Evolutionary conservation across 1,140 invertebrate genomes (phyloP), one percentile per base, ranked within the genome.

Genomic region (Drosophila hydei): DNA sequence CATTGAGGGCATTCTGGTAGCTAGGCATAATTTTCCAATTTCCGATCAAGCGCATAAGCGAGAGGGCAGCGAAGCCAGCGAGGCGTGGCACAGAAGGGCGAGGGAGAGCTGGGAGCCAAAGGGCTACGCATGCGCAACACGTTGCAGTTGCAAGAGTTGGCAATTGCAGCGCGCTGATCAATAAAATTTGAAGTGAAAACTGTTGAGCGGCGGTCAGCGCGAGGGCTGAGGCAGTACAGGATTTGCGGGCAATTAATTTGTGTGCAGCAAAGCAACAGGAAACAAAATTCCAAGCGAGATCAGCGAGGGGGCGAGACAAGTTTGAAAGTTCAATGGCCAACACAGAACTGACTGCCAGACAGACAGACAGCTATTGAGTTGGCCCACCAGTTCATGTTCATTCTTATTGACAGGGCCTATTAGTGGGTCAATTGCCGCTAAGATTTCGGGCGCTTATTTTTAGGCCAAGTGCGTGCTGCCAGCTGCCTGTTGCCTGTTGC

Each of bases 161-260:
- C n/a, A 9, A 40, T 64, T 59, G 40, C 59, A 74, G 69, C 4
- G 27, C 27, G 33, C 4, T 63, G 67, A 81, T 87, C 81, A 87
- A 87, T 87, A 75, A 73, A 72, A 85, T 87, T 85, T 69, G 71
- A 81, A 85, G 70, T 75, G 81, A 81, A 85, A 85, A 85, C 81
- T 85, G 81, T 85, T 85, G 81, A 85, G 50, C 40, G 16, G 48
- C 19, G 54, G 55, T 65, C 62, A 43, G 16, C 51, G 56, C 6
- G 25, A 21, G 21, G 30, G 21, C 25, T 19, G 56, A 18, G 47
- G 50, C 30, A 14, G 64, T 42, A 87, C 88, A 90, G 88, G 88
- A 90, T 90, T 90, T 90, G 88, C 87, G 88, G 88, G 87, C 81
- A 87, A 90, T 90, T 90, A 90, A 90, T 90, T 90, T 84, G 78